These are phyloP conservation scores for Ramazzottius varieornatus DNA, from an alignment of 2,888 invertebrate species.

Conservation along the genomic window DNA sequence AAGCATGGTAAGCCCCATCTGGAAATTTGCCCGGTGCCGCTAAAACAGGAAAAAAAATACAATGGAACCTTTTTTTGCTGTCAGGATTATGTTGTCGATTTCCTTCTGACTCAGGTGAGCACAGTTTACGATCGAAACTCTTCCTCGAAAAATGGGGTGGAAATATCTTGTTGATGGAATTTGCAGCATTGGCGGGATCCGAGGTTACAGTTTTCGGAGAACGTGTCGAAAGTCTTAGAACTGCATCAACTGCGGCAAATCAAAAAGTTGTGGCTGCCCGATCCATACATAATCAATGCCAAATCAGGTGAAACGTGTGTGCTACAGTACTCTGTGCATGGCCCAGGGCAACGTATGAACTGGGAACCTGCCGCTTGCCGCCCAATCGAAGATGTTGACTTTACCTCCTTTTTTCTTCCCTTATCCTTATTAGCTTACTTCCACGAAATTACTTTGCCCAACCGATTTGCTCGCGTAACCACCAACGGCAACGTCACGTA, in stretches of 20 bases:
- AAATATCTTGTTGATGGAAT: too few species aligned
- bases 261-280: slow-evolving; percentile 3
- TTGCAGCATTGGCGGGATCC: slow-evolving; percentile 7
- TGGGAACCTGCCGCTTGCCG: too few species aligned
- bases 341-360: too few species aligned
- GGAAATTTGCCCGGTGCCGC: too few species aligned
- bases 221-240: neutral
- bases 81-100: slow-evolving; percentile 7
- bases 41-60: too few species aligned
- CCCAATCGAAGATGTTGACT: too few species aligned
- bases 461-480: slow-evolving; percentile 7
- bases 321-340: too few species aligned
- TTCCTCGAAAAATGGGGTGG: too few species aligned
- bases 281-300: neutral
- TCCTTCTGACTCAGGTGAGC: slow-evolving; percentile 7
- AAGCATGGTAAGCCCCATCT: neutral
- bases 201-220: slow-evolving; percentile 4
- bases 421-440: slow-evolving; percentile 5
- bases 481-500: slow-evolving; percentile 7
- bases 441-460: slow-evolving; percentile 8
- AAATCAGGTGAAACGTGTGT: neutral
- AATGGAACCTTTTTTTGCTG: too few species aligned
- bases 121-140: too few species aligned
- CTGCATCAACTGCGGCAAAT: slow-evolving; percentile 3
- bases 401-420: too few species aligned